Evolutionary conservation across 2,888 invertebrate species (phyloP), one percentile per base, ranked within the genome.

Genomic region (Leptopilina syphax): DNA sequence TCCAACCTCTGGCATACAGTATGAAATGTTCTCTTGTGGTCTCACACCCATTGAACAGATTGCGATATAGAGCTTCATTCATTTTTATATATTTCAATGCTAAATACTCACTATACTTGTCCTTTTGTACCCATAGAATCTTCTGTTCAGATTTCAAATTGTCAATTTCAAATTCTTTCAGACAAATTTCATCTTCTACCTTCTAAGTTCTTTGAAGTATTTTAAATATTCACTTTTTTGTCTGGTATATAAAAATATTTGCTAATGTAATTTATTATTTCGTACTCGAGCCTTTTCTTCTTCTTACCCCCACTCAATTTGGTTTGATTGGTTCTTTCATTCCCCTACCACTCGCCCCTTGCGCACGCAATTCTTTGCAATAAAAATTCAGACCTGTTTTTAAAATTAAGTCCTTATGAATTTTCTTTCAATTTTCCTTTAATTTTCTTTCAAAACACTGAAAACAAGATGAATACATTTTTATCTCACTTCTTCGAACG

Each of bases 401-500:
- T 34, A 3, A 34, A 34, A 34, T 34, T 34, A 34, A 34, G 3
- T 34, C 3, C 0, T 18, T 34, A 34, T 34, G 34, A 27, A 27
- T 34, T 34, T 34, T 34, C 4, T 3, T 34, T 34, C 0, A 34
- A 34, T 3, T 27, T 34, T 34, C 4, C 34, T 34, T 34, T 3
- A 34, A 34, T 3, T 27, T 27, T 60, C 0, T 8, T 63, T 24
- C 3, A 7, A 63, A 18, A 63, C 34, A 34, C 34, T 4, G 3
- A 63, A 63, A 57, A 27, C 34, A 78, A 90, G 95, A 83, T 95
- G 94, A 88, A 80, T 78, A 67, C 54, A 76, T 6, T 66, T 47
- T 67, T 57, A 54, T 44, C 82, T 13, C 81, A 80, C 24, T 76
- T 83, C 76, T 67, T 65, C 80, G 76, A 77, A 83, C 77, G 76